Evolutionary conservation across 2,113 vertebrate species (phyloP), one percentile per base, ranked within the genome.

Genomic region (Delphinus delphis): DNA sequence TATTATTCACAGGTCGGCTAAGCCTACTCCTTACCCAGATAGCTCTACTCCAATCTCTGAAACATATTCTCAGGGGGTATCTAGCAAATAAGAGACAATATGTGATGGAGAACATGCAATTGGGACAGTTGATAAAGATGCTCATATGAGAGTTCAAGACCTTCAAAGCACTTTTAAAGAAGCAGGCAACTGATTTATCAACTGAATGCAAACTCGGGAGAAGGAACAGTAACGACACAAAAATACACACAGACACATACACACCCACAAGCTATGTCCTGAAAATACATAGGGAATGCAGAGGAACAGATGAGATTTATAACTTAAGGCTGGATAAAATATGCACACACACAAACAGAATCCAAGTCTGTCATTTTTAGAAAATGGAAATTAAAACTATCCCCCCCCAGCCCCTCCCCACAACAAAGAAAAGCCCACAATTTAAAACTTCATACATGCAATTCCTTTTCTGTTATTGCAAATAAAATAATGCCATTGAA

Each of bases 401-500:
- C 33, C 67, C 97, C 97, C 96, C 90, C 96, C 77, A 53, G 73
- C 88, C 96, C 95, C 91, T 96, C 97, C 96, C 98, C 96, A 97
- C 86, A 98, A 97, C 97, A 97, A 98, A 98, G 97, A 94, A 31
- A 96, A 95, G 97, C 97, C 96, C 98, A 98, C 97, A 98, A 97
- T 98, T 97, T 85, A 97, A 98, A 98, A 98, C 95, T 98, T 98
- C 5, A 91, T 53, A 98, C 98, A 98, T 98, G 98, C 98, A 98
- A 97, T 93, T 98, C 95, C 94, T 97, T 97, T 98, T 93, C 97
- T 96, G 93, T 80, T 98, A 98, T 95, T 97, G 98, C 92, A 90
- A 98, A 97, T 97, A 98, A 99, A 99, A 99, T 99, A 99, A 99
- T 99, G 99, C 99, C 99, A 97, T 98, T 98, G 99, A 99, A 99